phyloP scores from a whole-genome alignment of 1,140 invertebrate genomes.

The Meloidogyne chitwoodi region DNA sequence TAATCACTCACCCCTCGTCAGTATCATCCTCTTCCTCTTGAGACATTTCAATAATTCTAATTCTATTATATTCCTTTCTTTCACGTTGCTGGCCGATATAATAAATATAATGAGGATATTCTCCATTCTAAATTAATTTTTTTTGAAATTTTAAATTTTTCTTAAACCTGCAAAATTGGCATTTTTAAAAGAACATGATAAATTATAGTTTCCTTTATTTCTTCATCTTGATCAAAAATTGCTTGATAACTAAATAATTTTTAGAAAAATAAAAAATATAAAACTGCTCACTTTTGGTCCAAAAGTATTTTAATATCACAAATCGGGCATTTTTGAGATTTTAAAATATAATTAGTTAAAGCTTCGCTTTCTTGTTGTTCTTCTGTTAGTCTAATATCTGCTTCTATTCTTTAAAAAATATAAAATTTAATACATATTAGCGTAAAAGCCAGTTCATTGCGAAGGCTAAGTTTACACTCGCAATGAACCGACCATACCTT shows the following conservation, averaged over 20 bases:
- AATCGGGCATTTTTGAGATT: background rate
- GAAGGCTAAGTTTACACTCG: too few species aligned
- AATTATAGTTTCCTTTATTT: background rate
- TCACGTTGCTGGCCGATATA: background rate
- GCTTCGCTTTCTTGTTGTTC: background rate
- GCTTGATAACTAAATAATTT: background rate
- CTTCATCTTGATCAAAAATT: background rate
- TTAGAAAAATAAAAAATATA: background rate
- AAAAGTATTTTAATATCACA: background rate
- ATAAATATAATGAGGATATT: background rate
- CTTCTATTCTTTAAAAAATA: background rate
- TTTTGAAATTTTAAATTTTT: background rate
- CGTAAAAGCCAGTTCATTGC: too few species aligned
- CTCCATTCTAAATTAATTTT: background rate
- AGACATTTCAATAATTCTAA: background rate
- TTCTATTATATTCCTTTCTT: background rate
- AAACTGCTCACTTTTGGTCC: background rate
- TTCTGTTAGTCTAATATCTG: background rate
- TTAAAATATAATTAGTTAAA: background rate
- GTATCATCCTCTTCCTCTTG: background rate
- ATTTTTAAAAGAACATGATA: background rate
- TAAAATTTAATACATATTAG: too few species aligned
- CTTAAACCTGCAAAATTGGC: background rate
- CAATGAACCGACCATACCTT: background rate
- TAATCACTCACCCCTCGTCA: background rate